Evolutionary conservation across 2,113 vertebrate species (phyloP).

Genomic region (Ancistrus triradiatus): DNA sequence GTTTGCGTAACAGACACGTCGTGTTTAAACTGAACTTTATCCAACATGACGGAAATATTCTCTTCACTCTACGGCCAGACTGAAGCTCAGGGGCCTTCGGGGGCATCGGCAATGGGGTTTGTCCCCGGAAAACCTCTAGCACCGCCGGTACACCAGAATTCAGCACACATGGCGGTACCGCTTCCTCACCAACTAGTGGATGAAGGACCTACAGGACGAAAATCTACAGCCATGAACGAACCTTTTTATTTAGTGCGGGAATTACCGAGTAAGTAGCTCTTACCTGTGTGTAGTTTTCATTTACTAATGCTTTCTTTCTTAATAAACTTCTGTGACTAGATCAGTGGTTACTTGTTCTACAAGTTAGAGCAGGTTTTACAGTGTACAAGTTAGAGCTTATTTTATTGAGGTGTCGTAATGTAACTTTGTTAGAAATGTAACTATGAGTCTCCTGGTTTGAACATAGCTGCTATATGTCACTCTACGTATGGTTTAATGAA

Average conservation of each 20-base stretch:
- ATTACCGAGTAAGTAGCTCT: conserved; percentile 71
- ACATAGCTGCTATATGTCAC: too few species aligned
- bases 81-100: conserved; percentile 75
- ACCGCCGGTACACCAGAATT: conserved; percentile 69
- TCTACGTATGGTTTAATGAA: too few species aligned
- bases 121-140: conserved; percentile 75
- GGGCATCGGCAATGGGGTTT: conserved; percentile 73
- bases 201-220: conserved; percentile 74
- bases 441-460: too few species aligned
- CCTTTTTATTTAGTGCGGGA: conserved; percentile 88
- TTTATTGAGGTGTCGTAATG: too few species aligned
- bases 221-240: conserved; percentile 75
- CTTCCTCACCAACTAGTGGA: conserved; percentile 68
- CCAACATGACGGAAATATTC: conserved; percentile 83
- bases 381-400: too few species aligned
- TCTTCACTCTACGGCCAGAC: conserved; percentile 79
- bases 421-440: too few species aligned
- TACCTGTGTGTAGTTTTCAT: neutral
- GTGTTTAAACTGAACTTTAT: neutral
- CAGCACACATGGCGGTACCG: conserved; percentile 62
- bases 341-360: too few species aligned
- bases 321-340: too few species aligned
- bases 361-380: too few species aligned
- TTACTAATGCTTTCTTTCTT: neutral
- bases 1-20: too few species aligned